Conservation (phyloP, 2,888 invertebrate genomes). For the Phrixothrix hirtus region DNA sequence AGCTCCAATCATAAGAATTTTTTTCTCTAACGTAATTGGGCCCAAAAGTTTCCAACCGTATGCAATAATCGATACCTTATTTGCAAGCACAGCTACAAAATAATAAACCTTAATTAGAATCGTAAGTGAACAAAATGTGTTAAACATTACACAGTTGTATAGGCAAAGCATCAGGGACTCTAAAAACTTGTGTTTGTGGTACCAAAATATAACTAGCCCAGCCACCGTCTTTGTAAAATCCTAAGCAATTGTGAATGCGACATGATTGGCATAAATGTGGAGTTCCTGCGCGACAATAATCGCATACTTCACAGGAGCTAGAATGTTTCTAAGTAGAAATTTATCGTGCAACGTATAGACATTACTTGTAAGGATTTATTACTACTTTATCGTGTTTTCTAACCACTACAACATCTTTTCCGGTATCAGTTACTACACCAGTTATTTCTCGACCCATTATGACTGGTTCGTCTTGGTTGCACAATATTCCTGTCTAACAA, state of each 20-base stretch:
- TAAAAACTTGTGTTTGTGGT: slow-evolving; percentile 64
- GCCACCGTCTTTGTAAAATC: slow-evolving; percentile 68
- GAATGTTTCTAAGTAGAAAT: too few species aligned
- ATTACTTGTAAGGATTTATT: slow-evolving; percentile 72
- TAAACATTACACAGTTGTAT: slow-evolving; percentile 63
- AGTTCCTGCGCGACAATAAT: slow-evolving; percentile 63
- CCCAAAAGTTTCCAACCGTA: slow-evolving; percentile 69
- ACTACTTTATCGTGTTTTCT: slow-evolving; percentile 69
- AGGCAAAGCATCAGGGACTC: slow-evolving; percentile 51
- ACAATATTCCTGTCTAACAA: too few species aligned
- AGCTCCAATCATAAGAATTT: slow-evolving; percentile 68
- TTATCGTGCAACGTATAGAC: too few species aligned
- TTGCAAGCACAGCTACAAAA: slow-evolving; percentile 63
- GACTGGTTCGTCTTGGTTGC: slow-evolving; percentile 59
- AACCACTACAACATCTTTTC: slow-evolving; percentile 59
- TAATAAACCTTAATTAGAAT: background rate
- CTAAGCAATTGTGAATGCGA: slow-evolving; percentile 67
- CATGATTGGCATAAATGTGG: slow-evolving; percentile 67
- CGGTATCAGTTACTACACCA: slow-evolving; percentile 63
- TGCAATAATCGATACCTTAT: slow-evolving; percentile 71
- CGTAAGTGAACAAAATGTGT: background rate
- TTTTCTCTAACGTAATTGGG: slow-evolving; percentile 64
- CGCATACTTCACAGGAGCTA: slow-evolving; percentile 66
- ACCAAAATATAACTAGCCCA: slow-evolving; percentile 68
- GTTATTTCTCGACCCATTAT: slow-evolving; percentile 72